A percentile compares a stretch with the other conserved stretches of the same genome.
phyloP scores from a whole-genome alignment of 2,113 vertebrate species.

The Anoura caudifer region DNA sequence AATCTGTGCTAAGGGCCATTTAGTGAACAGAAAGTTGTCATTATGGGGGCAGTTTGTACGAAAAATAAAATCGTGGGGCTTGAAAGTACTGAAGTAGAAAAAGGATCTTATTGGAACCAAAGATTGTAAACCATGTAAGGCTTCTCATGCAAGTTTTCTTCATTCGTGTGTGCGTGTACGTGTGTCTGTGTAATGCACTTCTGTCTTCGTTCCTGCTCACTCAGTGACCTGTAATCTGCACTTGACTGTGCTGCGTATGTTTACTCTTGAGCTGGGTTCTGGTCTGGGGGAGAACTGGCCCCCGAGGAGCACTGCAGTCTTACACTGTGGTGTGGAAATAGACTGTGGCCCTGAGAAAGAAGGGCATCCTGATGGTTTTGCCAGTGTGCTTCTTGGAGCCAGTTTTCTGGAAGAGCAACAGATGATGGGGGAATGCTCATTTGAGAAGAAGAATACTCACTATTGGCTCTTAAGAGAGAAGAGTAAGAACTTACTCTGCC shows the following conservation, averaged over 20 bases:
- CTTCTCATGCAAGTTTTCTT: not conserved
- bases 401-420: not conserved
- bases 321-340: not conserved
- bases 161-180: too few species aligned
- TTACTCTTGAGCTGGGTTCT: not conserved
- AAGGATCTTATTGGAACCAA: not conserved
- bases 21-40: not conserved
- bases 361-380: not conserved
- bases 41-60: not conserved
- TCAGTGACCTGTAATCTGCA: not conserved
- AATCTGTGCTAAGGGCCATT: not conserved
- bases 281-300: not conserved
- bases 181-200: not conserved
- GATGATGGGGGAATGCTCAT: not conserved
- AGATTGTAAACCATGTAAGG: not conserved
- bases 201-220: not conserved
- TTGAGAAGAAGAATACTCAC: not conserved
- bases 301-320: too few species aligned
- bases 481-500: not conserved
- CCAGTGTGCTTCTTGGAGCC: not conserved
- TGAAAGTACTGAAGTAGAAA: not conserved
- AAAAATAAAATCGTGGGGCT: not conserved
- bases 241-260: not conserved
- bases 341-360: not conserved
- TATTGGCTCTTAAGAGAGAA: not conserved